phyloP scores from a whole-genome alignment of 2,113 vertebrate genomes.

The Okapia johnstoni region DNA sequence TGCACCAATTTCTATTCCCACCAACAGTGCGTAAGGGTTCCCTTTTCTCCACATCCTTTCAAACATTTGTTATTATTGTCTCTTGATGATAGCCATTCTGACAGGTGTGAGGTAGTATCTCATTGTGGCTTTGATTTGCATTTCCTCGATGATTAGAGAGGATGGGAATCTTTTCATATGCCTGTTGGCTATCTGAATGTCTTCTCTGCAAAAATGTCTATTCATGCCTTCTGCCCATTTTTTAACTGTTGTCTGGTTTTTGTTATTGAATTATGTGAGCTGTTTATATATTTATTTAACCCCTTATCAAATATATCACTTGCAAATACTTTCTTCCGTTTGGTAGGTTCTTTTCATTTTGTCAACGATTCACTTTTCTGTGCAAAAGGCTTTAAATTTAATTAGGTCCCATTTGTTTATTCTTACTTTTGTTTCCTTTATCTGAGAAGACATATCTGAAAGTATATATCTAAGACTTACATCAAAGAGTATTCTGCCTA shows the following conservation, averaged over 20 bases:
- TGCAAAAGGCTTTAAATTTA: neutral
- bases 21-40: neutral
- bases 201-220: too few species aligned
- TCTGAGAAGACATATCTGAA: neutral
- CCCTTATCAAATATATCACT: too few species aligned
- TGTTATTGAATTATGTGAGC: too few species aligned
- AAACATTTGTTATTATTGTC: neutral
- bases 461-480: neutral
- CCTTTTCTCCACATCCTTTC: neutral
- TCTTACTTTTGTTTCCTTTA: neutral
- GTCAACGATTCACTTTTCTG: neutral
- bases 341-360: neutral
- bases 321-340: neutral
- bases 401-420: neutral
- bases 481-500: neutral
- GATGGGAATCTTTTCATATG: neutral
- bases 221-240: too few species aligned
- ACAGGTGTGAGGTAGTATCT: neutral
- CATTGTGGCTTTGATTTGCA: neutral
- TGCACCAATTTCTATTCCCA: neutral
- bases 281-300: too few species aligned
- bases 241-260: too few species aligned
- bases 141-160: neutral
- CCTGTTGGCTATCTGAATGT: neutral
- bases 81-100: neutral